Base-by-base conservation (phyloP, 2,888 invertebrate species). In the Acrocera orbiculus region DNA sequence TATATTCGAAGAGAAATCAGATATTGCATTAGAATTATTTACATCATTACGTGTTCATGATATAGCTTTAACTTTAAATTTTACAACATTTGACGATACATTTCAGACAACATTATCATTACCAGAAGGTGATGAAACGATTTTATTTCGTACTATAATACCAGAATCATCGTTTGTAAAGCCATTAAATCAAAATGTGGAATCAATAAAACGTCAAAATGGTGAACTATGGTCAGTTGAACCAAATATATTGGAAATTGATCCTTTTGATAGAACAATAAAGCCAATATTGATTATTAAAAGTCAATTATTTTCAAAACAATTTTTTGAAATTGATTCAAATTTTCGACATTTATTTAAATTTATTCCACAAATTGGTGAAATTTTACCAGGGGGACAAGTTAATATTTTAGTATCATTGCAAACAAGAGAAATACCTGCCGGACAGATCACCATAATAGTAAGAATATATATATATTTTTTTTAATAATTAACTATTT, bases 41-140 rank as follows among this genome's bases (percentile, higher is more conserved):
- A 45, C 52, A 2, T 43, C 46, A 10, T 45, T 59, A 19, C 49
- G 50, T 4, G 49, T 52, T 7, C 47, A 56, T 14, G 56, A 58
- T 42, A 52, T 59, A 7, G 47, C 53, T 1, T 40, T 60, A 3
- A 60, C 60, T 2, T 42, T 60, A 1, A 59, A 57, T 38, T 48
- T 53, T 14, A 29, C 31, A n/a, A 40, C 51, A 20, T 48, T 57
- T 28, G 56, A 60, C 30, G 53, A 58, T 0, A 44, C 49, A 1
- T 45, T 47, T 3, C 46, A 48, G 1, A 47, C 51, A 3, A 47
- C 51, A n/a, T 34, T 54, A 9, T 46, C 48, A 14, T 45, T 55
- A 25, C 49, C 54, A 1, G 58, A 58, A 10, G 52, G 47, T 5
- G 58, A 59, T 27, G 58, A 58, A 33, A 55, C 59, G 0, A 49